Conservation (phyloP, 2,113 vertebrate genomes). For the Origma solitaria region DNA sequence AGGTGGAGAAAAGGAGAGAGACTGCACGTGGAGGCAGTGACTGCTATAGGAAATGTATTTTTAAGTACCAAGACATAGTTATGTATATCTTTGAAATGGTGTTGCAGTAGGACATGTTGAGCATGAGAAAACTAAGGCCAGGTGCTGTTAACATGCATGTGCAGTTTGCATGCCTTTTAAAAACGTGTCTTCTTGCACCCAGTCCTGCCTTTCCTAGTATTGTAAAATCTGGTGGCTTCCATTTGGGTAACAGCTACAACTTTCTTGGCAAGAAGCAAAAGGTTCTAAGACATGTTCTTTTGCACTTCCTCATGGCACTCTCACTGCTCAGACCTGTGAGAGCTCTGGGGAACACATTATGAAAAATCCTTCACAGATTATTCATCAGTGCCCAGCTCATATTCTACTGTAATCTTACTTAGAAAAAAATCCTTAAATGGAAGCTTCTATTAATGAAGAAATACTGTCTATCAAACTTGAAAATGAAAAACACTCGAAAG, state of each 20-base stretch:
- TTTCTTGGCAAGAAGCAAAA: not conserved
- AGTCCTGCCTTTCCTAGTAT: not conserved
- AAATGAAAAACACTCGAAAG: not conserved
- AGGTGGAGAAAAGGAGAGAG: not conserved
- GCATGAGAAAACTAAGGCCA: not conserved
- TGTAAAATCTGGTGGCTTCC: not conserved
- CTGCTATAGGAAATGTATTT: not conserved
- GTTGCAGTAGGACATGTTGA: not conserved
- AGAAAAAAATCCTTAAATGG: not conserved
- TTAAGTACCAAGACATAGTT: not conserved
- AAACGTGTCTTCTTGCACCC: not conserved
- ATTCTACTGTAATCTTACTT: not conserved
- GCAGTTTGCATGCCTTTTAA: not conserved
- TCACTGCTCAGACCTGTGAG: not conserved
- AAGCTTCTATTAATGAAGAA: not conserved
- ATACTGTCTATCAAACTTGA: not conserved
- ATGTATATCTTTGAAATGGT: not conserved
- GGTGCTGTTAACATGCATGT: rapidly evolving
- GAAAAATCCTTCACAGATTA: not conserved
- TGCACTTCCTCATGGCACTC: not conserved
- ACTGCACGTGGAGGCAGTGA: not conserved
- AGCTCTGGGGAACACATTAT: not conserved
- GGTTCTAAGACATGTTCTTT: rapidly evolving
- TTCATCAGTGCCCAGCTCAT: not conserved
- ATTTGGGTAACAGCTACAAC: not conserved